phyloP scores from a whole-genome alignment of 2,888 invertebrate genomes.

The Eupithecia subumbrata region DNA sequence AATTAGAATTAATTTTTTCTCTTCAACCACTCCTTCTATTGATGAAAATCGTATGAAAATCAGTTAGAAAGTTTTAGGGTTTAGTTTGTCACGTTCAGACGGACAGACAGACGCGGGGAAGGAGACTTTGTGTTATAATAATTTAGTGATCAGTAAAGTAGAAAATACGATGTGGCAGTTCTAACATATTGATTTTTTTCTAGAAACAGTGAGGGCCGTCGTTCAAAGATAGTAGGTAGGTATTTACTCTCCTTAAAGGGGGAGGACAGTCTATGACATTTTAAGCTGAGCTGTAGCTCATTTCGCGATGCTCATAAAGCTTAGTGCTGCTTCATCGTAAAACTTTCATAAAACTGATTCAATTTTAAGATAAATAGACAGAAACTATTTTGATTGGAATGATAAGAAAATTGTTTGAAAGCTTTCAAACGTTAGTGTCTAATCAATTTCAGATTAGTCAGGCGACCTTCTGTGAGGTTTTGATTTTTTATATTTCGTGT shows the following conservation, averaged over 20 bases:
- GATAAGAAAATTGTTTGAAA: neutral
- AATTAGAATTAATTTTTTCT: neutral
- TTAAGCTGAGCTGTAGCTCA: constrained; percentile 11
- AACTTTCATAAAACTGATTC: constrained; percentile 12
- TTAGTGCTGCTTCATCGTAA: neutral
- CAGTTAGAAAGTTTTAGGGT: neutral
- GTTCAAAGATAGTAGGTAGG: neutral
- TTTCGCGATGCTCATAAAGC: constrained; percentile 1
- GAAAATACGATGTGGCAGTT: neutral
- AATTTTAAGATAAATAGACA: neutral
- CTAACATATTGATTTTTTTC: neutral
- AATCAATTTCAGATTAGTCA: neutral
- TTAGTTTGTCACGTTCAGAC: no score
- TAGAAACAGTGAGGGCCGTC: neutral
- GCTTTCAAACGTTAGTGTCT: neutral
- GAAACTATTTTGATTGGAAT: neutral
- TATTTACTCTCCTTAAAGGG: neutral
- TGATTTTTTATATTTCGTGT: neutral
- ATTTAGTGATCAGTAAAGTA: neutral
- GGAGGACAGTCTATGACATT: constrained; percentile 5
- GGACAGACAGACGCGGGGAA: no score
- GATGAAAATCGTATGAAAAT: neutral
- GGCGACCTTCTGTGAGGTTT: neutral
- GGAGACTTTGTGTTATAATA: no score
- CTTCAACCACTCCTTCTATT: neutral